Evolutionary conservation across 2,113 vertebrate species (phyloP).

Genomic region (Cettia cetti): DNA sequence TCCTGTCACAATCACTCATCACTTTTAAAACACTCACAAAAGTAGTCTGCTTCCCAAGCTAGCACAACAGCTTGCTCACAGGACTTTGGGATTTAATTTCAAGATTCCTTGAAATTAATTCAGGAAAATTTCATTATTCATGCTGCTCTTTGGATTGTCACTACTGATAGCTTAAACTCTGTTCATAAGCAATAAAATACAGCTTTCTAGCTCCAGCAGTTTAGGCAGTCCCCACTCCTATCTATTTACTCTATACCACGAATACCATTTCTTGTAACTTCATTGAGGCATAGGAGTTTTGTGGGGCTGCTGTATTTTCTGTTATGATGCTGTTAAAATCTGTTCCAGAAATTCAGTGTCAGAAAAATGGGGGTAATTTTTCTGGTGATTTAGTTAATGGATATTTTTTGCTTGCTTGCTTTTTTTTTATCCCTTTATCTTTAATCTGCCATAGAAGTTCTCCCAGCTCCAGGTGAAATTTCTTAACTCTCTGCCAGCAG

Average conservation of each 20-base stretch:
- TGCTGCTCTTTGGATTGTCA: neutral
- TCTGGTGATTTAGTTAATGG: neutral
- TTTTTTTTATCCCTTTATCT: neutral
- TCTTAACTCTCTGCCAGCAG: neutral
- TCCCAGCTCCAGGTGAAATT: neutral
- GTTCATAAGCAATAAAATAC: neutral
- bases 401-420: neutral
- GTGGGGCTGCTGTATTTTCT: neutral
- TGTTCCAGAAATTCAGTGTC: neutral
- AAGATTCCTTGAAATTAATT: constrained; percentile 27
- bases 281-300: neutral
- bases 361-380: neutral
- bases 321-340: neutral
- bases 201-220: neutral
- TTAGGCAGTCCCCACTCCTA: neutral
- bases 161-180: neutral
- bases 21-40: neutral
- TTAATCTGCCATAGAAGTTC: neutral
- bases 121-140: neutral
- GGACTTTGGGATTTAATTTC: neutral
- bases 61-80: neutral
- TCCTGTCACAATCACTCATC: neutral
- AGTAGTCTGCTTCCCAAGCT: neutral
- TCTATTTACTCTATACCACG: neutral
- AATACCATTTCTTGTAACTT: neutral